phyloP scores from a whole-genome alignment of 2,888 invertebrate species.

The Patella depressa region DNA sequence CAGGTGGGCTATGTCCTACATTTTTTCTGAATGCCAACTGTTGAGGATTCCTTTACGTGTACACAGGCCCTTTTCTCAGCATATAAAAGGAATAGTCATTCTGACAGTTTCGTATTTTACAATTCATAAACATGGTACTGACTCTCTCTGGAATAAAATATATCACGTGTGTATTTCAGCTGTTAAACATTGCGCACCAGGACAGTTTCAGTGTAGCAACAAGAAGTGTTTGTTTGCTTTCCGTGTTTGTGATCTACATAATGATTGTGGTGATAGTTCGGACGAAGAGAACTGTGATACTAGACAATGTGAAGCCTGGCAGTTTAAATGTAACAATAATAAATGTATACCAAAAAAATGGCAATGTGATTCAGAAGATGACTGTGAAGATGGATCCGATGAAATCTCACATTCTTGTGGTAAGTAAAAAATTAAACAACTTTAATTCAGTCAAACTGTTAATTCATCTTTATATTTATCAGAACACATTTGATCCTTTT shows the following conservation, averaged over 20 bases:
- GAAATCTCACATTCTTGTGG: slow-evolving; percentile 41
- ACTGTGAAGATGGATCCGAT: slow-evolving; percentile 66
- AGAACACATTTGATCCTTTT: no score
- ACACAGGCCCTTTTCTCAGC: no score
- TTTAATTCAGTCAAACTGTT: no score
- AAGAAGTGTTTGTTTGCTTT: slow-evolving; percentile 66
- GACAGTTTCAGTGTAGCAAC: slow-evolving; percentile 70
- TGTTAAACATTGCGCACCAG: slow-evolving; percentile 60
- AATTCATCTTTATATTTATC: no score
- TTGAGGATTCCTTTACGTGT: no score
- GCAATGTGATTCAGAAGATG: slow-evolving; percentile 66
- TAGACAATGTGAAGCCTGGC: slow-evolving; percentile 71
- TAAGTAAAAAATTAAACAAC: neutral
- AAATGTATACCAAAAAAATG: slow-evolving; percentile 71
- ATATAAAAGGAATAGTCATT: neutral
- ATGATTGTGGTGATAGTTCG: slow-evolving; percentile 87
- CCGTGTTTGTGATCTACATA: slow-evolving; percentile 89
- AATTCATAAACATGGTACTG: neutral
- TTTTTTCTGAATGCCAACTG: no score
- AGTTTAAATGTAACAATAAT: slow-evolving; percentile 94
- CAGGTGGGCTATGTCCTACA: no score
- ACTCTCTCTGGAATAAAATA: neutral
- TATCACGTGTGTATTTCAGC: slow-evolving; percentile 45
- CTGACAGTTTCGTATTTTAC: neutral
- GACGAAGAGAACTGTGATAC: slow-evolving; percentile 70